Evolutionary conservation across 2,888 invertebrate genomes (phyloP).

Genomic region (Branchipolynoe longqiensis): DNA sequence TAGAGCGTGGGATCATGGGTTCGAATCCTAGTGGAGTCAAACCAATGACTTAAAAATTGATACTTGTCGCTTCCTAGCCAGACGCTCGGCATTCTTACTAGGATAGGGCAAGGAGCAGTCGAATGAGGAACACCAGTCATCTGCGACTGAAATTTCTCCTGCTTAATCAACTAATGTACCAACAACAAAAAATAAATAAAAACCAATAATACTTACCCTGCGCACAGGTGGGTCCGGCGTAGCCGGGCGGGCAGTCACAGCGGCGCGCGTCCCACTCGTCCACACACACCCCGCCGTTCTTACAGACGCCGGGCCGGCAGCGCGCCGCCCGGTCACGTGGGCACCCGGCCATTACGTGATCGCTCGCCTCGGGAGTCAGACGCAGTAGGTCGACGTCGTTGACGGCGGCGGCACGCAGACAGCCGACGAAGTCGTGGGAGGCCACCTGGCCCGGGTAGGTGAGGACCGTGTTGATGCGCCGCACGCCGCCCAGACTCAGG

Average conservation of each 20-base stretch:
- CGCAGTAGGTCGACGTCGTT: slow-evolving; percentile 85
- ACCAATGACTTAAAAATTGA: too few relatives aligned
- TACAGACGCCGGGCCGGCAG: slow-evolving; percentile 85
- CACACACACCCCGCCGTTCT: slow-evolving; percentile 87
- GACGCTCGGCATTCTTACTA: too few relatives aligned
- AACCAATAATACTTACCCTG: slow-evolving; percentile 80
- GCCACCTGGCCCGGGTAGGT: slow-evolving; percentile 51
- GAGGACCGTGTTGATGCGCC: slow-evolving; percentile 56
- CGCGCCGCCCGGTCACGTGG: slow-evolving; percentile 83
- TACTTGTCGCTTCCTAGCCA: too few relatives aligned
- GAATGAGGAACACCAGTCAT: too few relatives aligned
- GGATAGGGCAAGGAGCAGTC: too few relatives aligned
- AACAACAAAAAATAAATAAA: too few relatives aligned
- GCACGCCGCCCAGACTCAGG: slow-evolving; percentile 63
- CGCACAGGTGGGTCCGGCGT: slow-evolving; percentile 90
- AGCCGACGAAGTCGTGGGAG: slow-evolving; percentile 96
- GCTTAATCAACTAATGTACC: too few relatives aligned
- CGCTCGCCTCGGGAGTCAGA: slow-evolving; percentile 86
- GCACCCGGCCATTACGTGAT: slow-evolving; percentile 89
- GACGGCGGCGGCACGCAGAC: slow-evolving; percentile 93
- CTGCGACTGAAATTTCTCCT: too few relatives aligned
- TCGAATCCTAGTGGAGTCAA: too few relatives aligned
- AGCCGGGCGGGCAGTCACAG: slow-evolving; percentile 84
- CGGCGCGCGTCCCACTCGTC: slow-evolving; percentile 92
- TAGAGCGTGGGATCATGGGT: too few relatives aligned